Percentiles rank a stretch among this genome's conserved stretches.
Evolutionary conservation across 2,888 invertebrate species (phyloP).

Genomic region (Hypselothyrea guttata): DNA sequence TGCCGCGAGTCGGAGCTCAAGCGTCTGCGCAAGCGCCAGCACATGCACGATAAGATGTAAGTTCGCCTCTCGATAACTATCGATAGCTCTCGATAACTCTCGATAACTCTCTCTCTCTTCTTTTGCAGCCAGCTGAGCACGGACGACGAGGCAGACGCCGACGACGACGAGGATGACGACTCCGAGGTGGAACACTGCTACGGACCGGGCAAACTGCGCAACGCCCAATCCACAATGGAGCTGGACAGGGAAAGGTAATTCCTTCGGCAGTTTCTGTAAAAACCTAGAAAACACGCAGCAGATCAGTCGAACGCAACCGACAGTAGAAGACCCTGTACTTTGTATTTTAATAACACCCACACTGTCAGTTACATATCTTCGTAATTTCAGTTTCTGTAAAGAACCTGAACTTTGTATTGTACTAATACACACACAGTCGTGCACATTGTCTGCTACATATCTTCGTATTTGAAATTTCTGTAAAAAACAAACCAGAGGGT

Average conservation of each 20-base stretch:
- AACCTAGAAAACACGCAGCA: too few species aligned
- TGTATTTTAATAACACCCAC: too few species aligned
- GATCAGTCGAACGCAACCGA: too few species aligned
- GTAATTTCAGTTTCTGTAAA: too few species aligned
- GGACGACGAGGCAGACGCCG: constrained; percentile 85
- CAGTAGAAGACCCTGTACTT: too few species aligned
- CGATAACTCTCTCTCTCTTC: too few species aligned
- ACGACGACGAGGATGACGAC: constrained; percentile 85
- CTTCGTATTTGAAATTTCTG: too few species aligned
- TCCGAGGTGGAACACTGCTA: constrained; percentile 86
- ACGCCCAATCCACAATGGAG: constrained; percentile 87
- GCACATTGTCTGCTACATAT: not conserved
- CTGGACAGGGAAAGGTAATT: constrained; percentile 84
- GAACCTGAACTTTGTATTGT: too few species aligned
- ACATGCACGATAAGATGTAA: constrained; percentile 85
- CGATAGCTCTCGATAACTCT: too few species aligned
- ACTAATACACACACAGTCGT: too few species aligned
- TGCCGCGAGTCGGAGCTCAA: constrained; percentile 91
- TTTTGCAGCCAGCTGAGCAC: constrained; percentile 79
- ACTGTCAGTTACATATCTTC: too few species aligned
- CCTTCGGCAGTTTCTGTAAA: too few species aligned
- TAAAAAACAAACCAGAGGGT: not conserved
- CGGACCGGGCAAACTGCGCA: constrained; percentile 85
- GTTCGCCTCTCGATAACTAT: constrained; percentile 41
- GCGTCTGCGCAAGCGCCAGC: constrained; percentile 86